These are phyloP conservation scores for Clavelina lepadiformis DNA, from an alignment of 23 tunicate species.

Conservation along the genomic window DNA sequence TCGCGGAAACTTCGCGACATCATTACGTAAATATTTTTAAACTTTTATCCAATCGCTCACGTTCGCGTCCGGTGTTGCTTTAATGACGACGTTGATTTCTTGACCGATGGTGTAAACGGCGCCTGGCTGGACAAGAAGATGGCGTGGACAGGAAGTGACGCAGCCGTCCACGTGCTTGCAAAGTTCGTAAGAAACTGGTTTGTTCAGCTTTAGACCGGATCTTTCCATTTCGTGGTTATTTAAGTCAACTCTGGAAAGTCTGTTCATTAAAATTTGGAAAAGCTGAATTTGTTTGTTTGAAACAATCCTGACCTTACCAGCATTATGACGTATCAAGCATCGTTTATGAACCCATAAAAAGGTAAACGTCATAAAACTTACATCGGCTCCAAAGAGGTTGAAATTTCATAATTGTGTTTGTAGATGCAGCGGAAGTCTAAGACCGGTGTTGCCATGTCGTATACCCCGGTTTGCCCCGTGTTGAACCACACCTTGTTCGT, in stretches of 20 bases:
- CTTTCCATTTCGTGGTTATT: too few relatives aligned
- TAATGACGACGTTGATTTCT: conserved; percentile 1
- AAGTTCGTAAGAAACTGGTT: neutral
- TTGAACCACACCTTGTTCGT: conserved; percentile 22
- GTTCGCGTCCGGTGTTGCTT: neutral
- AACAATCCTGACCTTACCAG: too few relatives aligned
- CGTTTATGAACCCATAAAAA: too few relatives aligned
- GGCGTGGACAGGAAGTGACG: neutral
- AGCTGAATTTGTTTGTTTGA: too few relatives aligned
- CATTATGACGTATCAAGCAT: too few relatives aligned
- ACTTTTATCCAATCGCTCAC: too few relatives aligned
- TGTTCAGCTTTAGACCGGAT: neutral
- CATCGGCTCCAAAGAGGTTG: conserved; percentile 3
- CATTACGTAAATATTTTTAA: too few relatives aligned
- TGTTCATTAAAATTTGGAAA: too few relatives aligned
- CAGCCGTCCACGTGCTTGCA: conserved; percentile 1
- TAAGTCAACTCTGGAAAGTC: too few relatives aligned
- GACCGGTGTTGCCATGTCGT: conserved; percentile 17
- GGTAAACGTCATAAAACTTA: conserved; percentile 2
- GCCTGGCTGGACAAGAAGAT: conserved; percentile 16
- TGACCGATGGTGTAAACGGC: conserved; percentile 27
- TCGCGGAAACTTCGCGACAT: too few relatives aligned
- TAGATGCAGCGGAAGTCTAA: conserved; percentile 1
- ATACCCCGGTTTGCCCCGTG: neutral
- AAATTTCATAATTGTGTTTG: neutral